phyloP scores from a whole-genome alignment of 2,797 vertebrate species.

The Anniella stebbinsi region DNA sequence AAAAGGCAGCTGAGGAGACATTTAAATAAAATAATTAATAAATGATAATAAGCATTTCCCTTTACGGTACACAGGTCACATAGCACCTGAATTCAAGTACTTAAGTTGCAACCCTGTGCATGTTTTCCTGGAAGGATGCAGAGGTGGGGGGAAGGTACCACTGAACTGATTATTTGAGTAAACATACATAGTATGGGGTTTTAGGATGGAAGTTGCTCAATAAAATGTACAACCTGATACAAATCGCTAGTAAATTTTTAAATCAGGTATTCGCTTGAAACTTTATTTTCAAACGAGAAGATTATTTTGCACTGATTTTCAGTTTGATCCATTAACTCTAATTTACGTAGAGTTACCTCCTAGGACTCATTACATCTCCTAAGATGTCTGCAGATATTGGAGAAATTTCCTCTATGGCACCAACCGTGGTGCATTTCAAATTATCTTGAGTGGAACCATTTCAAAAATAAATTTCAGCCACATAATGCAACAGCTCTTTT shows the following conservation, averaged over 20 bases:
- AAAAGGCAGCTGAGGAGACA: not conserved
- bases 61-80: not conserved
- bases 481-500: conserved; percentile 45
- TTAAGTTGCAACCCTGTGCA: not conserved
- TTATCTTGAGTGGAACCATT: conserved; percentile 49
- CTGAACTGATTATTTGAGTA: conserved; percentile 1
- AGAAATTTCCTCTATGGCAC: conserved; percentile 35
- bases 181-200: not conserved
- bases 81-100: not conserved
- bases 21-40: not conserved
- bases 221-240: not conserved
- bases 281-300: not conserved
- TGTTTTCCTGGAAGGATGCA: no score
- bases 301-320: conserved; percentile 35
- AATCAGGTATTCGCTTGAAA: conserved; percentile 52
- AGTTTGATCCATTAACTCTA: conserved; percentile 31
- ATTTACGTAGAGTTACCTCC: conserved; percentile 30
- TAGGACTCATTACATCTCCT: conserved; percentile 38
- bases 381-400: conserved; percentile 32
- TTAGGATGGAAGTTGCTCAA: not conserved
- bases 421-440: conserved; percentile 31
- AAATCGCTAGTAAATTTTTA: conserved; percentile 22
- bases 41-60: not conserved
- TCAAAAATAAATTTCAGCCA: conserved; percentile 51
- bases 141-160: not conserved